Evolutionary conservation across 2,888 invertebrate species (phyloP).

Genomic region (Cyrtodaria siliqua): DNA sequence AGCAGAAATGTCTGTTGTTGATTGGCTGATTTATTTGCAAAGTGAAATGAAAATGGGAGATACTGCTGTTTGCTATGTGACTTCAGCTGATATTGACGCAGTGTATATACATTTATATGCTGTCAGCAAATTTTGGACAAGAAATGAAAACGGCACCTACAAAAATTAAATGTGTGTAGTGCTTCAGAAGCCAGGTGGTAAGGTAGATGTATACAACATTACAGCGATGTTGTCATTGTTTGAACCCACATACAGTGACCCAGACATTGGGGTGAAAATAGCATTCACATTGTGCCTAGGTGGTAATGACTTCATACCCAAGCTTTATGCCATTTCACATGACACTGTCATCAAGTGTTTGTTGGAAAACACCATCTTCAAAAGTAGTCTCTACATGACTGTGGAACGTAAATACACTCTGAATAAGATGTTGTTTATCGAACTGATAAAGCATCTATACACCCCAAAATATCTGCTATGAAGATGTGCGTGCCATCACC

Average conservation of each 20-base stretch:
- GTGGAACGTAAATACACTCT: background rate
- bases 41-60: no score
- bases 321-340: slow-evolving; percentile 18
- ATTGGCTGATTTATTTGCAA: no score
- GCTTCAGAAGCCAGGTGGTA: slow-evolving; percentile 21
- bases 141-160: no score
- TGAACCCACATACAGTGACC: slow-evolving; percentile 16
- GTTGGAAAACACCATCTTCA: slow-evolving; percentile 7
- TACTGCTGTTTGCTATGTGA: no score
- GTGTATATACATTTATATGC: no score
- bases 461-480: slow-evolving; percentile 9
- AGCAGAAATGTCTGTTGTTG: no score
- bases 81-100: no score
- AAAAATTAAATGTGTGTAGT: no score
- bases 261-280: slow-evolving; percentile 27
- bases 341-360: slow-evolving; percentile 14
- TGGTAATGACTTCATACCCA: slow-evolving; percentile 42
- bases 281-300: slow-evolving; percentile 30
- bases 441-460: slow-evolving; percentile 10
- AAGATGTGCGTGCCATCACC: slow-evolving; percentile 13
- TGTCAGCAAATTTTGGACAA: no score
- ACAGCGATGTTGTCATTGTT: slow-evolving; percentile 18
- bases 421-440: background rate
- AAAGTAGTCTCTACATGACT: background rate
- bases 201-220: slow-evolving; percentile 26